Percentiles rank a stretch among this genome's conserved stretches.
Conservation (phyloP, 1,140 invertebrate species). For the Listronotus oregonensis region DNA sequence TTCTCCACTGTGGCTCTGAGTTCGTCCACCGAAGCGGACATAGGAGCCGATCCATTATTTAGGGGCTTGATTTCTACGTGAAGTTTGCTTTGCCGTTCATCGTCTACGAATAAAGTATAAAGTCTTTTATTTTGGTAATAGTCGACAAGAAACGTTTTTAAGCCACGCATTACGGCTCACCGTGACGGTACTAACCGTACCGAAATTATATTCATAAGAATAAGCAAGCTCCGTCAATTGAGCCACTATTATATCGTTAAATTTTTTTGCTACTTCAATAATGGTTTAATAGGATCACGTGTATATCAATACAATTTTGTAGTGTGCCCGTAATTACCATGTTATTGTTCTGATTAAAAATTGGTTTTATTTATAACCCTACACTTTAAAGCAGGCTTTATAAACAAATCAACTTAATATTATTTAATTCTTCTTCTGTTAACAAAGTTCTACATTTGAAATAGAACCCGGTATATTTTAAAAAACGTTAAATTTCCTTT, state of each 20-base stretch:
- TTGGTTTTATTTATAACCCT: neutral
- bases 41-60: constrained; percentile 82
- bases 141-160: constrained; percentile 13
- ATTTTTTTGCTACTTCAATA: constrained; percentile 25
- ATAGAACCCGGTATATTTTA: too few relatives aligned
- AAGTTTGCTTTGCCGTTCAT: constrained; percentile 86
- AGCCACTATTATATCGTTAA: constrained; percentile 16
- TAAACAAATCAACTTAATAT: neutral
- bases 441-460: too few relatives aligned
- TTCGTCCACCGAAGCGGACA: constrained; percentile 93
- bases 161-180: constrained; percentile 3
- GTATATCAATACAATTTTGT: constrained; percentile 5
- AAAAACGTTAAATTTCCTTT: too few relatives aligned
- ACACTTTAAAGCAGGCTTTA: neutral
- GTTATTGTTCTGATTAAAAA: too few relatives aligned
- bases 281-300: constrained; percentile 7
- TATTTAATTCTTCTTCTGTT: too few relatives aligned
- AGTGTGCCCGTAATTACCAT: neutral
- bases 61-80: constrained; percentile 95
- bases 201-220: neutral
- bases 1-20: constrained; percentile 89
- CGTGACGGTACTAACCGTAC: neutral
- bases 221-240: constrained; percentile 5
- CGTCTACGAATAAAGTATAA: constrained; percentile 59
- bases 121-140: constrained; percentile 5